phyloP scores from a whole-genome alignment of 2,888 invertebrate genomes.

The Labia minor region DNA sequence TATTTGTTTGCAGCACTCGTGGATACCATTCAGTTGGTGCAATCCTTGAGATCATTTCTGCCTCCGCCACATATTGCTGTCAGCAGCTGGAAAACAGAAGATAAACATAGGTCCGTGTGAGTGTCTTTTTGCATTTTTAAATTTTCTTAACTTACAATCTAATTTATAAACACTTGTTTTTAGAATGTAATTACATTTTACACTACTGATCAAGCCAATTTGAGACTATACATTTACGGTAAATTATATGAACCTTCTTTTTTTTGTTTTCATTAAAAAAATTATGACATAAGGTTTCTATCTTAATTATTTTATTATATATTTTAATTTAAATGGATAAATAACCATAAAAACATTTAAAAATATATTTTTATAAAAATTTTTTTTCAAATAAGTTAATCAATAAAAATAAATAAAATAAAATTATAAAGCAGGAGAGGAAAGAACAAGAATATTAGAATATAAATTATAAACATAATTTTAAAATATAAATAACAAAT shows the following conservation, averaged over 20 bases:
- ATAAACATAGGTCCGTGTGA: constrained; percentile 45
- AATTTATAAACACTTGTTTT: constrained; percentile 22
- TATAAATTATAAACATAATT: too few relatives aligned
- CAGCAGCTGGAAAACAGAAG: constrained; percentile 82
- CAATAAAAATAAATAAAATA: too few relatives aligned
- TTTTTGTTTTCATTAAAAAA: neutral
- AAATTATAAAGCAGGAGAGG: too few relatives aligned
- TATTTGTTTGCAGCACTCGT: constrained; percentile 53
- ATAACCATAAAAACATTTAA: too few relatives aligned
- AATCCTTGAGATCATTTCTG: constrained; percentile 70
- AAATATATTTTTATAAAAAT: too few relatives aligned
- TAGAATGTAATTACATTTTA: constrained; percentile 27
- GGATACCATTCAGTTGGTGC: constrained; percentile 77
- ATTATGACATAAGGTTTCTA: neutral
- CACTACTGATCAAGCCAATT: neutral
- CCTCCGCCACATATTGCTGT: constrained; percentile 82
- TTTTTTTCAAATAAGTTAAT: too few relatives aligned
- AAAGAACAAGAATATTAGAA: too few relatives aligned
- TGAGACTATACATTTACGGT: neutral
- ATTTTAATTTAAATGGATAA: too few relatives aligned
- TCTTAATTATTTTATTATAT: constrained; percentile 13
- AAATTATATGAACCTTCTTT: too few relatives aligned
- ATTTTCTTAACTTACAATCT: neutral
- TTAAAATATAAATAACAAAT: too few relatives aligned
- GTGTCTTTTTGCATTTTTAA: constrained; percentile 31